These are phyloP conservation scores for Leptonema lineaticorne DNA, from an alignment of 1,140 invertebrate genomes.

Conservation along the genomic window DNA sequence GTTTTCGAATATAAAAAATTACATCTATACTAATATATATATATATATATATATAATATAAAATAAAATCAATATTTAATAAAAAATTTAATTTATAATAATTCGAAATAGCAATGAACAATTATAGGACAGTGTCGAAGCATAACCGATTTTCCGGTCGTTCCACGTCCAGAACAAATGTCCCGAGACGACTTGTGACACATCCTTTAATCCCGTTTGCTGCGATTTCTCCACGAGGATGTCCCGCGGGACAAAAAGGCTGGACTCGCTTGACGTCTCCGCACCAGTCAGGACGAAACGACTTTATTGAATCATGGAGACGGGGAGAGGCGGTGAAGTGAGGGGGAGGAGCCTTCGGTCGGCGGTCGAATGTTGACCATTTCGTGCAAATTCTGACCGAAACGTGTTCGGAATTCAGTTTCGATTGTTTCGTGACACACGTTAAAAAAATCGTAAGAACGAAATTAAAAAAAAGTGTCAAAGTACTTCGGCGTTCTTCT, in stretches of 20 bases:
- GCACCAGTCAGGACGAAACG: conserved; percentile 23
- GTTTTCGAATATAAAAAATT: too few species aligned
- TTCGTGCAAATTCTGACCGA: background rate
- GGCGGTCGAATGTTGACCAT: background rate
- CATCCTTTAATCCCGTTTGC: conserved; percentile 11
- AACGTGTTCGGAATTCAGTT: too few species aligned
- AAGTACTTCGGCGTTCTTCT: too few species aligned
- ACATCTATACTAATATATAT: too few species aligned
- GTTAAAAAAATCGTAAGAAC: too few species aligned
- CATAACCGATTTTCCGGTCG: too few species aligned
- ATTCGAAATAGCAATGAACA: background rate
- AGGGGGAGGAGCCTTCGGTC: background rate
- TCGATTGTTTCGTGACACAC: too few species aligned
- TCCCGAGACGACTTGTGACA: background rate
- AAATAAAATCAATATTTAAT: too few species aligned
- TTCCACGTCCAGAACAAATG: background rate
- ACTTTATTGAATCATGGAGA: too few species aligned
- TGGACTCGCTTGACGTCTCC: background rate
- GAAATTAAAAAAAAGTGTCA: too few species aligned
- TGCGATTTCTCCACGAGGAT: background rate
- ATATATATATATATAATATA: too few species aligned
- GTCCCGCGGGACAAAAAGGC: background rate
- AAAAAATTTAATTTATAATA: too few species aligned
- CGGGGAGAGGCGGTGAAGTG: background rate
- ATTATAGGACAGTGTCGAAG: background rate